These are phyloP conservation scores for Tychaedon coryphoeus DNA, from an alignment of 2,113 vertebrate species.

Conservation along the genomic window DNA sequence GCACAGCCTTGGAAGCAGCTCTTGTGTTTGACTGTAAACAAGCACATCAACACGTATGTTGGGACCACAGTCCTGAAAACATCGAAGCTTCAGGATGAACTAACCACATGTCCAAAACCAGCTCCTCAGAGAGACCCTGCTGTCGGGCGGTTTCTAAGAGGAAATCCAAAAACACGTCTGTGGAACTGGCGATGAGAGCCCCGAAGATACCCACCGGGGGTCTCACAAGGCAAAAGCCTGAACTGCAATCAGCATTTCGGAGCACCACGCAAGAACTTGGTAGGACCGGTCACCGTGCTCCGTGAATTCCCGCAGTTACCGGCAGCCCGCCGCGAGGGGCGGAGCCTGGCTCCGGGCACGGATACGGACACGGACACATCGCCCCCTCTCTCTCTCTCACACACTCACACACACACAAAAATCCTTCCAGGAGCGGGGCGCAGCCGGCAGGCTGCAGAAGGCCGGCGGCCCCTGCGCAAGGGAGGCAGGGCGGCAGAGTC, in stretches of 20 bases:
- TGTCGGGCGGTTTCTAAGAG: background rate
- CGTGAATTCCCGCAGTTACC: background rate
- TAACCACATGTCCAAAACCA: background rate
- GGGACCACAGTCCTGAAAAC: background rate
- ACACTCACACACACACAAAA: background rate
- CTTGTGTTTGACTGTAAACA: background rate
- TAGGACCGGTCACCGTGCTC: too few relatives aligned
- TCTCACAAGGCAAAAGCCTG: background rate
- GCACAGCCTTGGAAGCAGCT: background rate
- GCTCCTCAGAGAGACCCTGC: background rate
- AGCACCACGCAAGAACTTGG: background rate
- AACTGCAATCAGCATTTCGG: background rate
- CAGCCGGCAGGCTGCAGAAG: background rate
- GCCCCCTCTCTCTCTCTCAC: background rate
- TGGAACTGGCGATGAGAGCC: too few relatives aligned
- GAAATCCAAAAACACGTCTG: background rate
- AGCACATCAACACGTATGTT: background rate
- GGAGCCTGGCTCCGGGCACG: background rate
- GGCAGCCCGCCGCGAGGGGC: background rate
- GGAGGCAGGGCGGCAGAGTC: too few relatives aligned
- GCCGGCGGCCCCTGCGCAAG: background rate
- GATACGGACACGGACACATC: background rate
- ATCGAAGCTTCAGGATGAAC: background rate
- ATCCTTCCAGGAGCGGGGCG: background rate
- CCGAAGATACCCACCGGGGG: rapidly evolving